Conservation (phyloP, 2,113 vertebrate genomes). For the Notarius lentiginosus region DNA sequence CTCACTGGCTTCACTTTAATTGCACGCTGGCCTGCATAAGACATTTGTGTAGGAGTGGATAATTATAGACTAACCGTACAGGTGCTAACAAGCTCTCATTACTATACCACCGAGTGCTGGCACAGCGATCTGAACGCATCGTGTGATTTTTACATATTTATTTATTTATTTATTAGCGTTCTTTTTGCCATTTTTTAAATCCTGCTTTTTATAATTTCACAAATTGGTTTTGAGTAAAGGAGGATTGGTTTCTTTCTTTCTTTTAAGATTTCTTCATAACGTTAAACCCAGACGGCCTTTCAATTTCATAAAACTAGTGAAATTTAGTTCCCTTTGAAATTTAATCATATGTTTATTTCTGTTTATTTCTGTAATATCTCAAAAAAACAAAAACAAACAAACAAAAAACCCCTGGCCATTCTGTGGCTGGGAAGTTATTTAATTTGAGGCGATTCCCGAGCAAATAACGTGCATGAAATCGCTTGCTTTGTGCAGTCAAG, state of each 20-base stretch:
- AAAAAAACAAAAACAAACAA: no score
- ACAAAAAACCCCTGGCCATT: no score
- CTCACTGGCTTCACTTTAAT: background rate
- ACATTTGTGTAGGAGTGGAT: constrained; percentile 19
- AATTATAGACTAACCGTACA: constrained; percentile 21
- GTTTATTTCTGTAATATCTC: no score
- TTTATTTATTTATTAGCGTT: no score
- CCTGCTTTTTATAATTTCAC: background rate
- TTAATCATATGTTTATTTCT: no score
- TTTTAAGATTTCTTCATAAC: background rate
- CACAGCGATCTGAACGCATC: background rate
- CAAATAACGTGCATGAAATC: no score
- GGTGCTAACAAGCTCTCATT: constrained; percentile 3
- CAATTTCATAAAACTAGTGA: no score
- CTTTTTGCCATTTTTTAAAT: background rate
- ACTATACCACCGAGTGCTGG: background rate
- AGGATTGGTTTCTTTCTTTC: background rate
- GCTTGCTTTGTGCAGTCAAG: no score
- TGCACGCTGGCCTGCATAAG: background rate
- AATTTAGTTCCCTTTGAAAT: no score
- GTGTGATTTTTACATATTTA: background rate
- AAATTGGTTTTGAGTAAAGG: background rate
- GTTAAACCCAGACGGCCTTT: no score
- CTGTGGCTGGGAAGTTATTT: no score
- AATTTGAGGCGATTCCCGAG: no score